Percentiles rank a stretch among this genome's conserved stretches.
Evolutionary conservation across 2,888 invertebrate genomes (phyloP).

Genomic region (Troilus luridus): DNA sequence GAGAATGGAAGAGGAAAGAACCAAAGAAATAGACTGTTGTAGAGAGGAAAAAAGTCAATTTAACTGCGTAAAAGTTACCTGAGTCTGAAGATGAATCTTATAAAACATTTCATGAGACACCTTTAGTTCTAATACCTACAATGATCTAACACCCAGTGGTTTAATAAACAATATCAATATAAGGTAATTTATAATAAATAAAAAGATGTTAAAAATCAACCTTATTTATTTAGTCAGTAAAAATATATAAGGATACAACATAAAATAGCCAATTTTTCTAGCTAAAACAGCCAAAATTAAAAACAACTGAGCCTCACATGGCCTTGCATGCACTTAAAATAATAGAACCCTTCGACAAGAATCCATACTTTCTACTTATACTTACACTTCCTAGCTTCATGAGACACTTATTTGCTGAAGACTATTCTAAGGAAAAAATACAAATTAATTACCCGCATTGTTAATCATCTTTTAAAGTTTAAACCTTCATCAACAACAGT

Average conservation of each 20-base stretch:
- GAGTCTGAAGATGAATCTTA: too few species aligned
- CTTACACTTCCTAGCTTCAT: neutral
- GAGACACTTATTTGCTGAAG: neutral
- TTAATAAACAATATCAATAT: too few species aligned
- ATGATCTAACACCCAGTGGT: too few species aligned
- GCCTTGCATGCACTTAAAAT: slow-evolving; percentile 8
- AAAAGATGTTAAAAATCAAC: neutral
- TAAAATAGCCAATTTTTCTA: slow-evolving; percentile 24
- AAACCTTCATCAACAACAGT: neutral
- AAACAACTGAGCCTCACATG: neutral
- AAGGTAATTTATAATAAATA: neutral
- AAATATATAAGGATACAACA: slow-evolving; percentile 31
- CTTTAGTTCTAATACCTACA: too few species aligned
- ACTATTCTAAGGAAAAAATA: neutral
- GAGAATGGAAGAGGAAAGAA: too few species aligned
- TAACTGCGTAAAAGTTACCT: too few species aligned
- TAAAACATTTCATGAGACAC: too few species aligned
- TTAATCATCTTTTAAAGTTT: neutral
- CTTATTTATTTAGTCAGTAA: slow-evolving; percentile 27
- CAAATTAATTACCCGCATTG: neutral
- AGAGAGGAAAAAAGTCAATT: too few species aligned
- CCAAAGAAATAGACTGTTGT: too few species aligned
- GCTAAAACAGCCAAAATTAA: slow-evolving; percentile 18
- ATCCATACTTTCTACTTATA: neutral
- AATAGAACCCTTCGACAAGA: neutral